Conservation (phyloP, 2,113 vertebrate species). For the Tachycineta bicolor region DNA sequence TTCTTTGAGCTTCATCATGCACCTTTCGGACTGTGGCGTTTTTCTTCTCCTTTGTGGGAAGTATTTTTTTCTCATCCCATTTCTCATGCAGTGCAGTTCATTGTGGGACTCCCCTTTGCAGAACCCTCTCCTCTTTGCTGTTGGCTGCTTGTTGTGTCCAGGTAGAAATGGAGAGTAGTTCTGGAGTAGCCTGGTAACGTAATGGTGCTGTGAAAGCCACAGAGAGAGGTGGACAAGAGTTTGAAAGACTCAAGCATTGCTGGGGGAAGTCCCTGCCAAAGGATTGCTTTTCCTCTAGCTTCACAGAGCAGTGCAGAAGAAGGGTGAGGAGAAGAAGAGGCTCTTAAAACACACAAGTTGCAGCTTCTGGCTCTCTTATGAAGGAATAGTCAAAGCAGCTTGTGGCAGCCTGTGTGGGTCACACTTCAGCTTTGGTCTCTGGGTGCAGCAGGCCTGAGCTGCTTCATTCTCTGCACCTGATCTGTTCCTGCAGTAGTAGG, state of each 20-base stretch:
- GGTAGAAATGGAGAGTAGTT: background rate
- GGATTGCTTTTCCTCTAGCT: accelerated
- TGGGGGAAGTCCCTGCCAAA: background rate
- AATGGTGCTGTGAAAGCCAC: background rate
- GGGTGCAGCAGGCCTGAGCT: background rate
- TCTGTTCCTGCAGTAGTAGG: background rate
- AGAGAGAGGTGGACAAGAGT: background rate
- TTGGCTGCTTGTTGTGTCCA: background rate
- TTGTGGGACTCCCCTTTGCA: background rate
- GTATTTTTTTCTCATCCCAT: background rate
- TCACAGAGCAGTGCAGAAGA: background rate
- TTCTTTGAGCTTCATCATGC: background rate
- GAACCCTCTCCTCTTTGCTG: background rate
- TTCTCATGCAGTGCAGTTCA: background rate
- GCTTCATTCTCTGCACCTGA: background rate
- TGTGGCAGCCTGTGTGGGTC: background rate
- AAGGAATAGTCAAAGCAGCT: background rate
- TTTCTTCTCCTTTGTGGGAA: background rate
- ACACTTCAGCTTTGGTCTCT: background rate
- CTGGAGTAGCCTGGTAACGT: background rate
- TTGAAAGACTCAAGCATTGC: background rate
- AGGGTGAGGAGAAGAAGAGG: background rate
- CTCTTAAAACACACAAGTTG: background rate
- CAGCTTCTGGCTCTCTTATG: background rate
- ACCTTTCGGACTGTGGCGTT: background rate